These are phyloP conservation scores for Callitettix versicolor DNA, from an alignment of 1,140 invertebrate genomes.

Conservation along the genomic window DNA sequence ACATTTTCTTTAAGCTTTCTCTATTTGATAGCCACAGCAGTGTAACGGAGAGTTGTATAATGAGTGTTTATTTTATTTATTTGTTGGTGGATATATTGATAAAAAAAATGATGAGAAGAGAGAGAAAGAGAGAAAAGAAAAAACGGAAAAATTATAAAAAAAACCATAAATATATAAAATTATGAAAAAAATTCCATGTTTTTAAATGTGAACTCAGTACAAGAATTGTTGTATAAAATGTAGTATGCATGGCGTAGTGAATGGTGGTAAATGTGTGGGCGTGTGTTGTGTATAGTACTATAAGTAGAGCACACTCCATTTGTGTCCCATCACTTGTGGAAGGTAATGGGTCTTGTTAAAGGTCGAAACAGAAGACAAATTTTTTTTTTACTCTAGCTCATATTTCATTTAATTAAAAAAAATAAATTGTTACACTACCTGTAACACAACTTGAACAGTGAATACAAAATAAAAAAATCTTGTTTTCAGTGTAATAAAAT, in stretches of 20 bases:
- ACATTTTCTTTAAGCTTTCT: constrained; percentile 11
- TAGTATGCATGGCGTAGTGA: background rate
- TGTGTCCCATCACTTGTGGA: background rate
- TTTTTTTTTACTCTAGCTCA: background rate
- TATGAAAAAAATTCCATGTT: constrained; percentile 19
- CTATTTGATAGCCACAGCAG: constrained; percentile 17
- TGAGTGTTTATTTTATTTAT: constrained; percentile 16
- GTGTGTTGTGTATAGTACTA: constrained; percentile 7
- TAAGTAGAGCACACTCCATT: background rate
- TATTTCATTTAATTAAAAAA: too few species aligned
- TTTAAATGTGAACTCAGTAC: constrained; percentile 18
- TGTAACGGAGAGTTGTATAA: constrained; percentile 19
- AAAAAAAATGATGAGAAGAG: constrained; percentile 6
- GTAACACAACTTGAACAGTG: too few species aligned
- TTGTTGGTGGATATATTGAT: background rate
- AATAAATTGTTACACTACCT: too few species aligned
- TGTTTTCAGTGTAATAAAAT: too few species aligned
- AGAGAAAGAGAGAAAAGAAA: background rate
- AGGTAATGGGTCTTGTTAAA: too few species aligned
- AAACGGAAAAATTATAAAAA: too few species aligned
- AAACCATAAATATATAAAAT: background rate
- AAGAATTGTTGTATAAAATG: constrained; percentile 4
- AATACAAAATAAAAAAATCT: too few species aligned
- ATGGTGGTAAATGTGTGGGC: background rate
- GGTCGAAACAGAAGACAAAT: background rate